phyloP scores from a whole-genome alignment of 2,888 invertebrate genomes.

The Gortyna flavago region DNA sequence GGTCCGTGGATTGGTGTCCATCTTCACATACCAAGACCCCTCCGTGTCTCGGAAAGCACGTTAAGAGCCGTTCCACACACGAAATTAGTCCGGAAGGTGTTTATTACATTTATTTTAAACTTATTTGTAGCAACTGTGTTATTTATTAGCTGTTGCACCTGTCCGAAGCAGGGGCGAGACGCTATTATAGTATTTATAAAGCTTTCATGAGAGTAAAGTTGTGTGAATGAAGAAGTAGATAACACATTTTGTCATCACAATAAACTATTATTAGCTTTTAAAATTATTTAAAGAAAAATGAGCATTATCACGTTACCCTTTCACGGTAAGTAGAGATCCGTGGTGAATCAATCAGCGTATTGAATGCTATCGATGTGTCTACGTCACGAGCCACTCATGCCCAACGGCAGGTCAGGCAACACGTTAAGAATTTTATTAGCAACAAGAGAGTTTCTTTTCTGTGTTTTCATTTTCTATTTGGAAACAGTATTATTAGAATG shows the following conservation, averaged over 20 bases:
- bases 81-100: not conserved
- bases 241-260: no score
- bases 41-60: no score
- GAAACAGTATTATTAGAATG: constrained; percentile 28
- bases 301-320: constrained; percentile 43
- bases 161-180: not conserved
- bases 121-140: no score
- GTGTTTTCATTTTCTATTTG: constrained; percentile 47
- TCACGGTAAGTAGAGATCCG: constrained; percentile 50
- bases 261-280: constrained; percentile 22
- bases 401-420: constrained; percentile 51
- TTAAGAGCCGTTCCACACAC: no score
- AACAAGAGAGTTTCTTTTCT: constrained; percentile 39
- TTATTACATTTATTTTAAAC: no score
- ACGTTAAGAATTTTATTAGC: constrained; percentile 63
- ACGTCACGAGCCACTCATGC: constrained; percentile 58
- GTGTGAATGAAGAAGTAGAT: not conserved
- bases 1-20: no score
- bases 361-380: constrained; percentile 59
- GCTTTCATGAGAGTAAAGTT: not conserved
- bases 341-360: constrained; percentile 56
- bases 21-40: no score
- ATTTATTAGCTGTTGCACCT: no score
- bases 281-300: constrained; percentile 13
- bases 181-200: not conserved